These are phyloP conservation scores for Phymastichus coffea DNA, from an alignment of 1,140 invertebrate genomes.

Conservation along the genomic window DNA sequence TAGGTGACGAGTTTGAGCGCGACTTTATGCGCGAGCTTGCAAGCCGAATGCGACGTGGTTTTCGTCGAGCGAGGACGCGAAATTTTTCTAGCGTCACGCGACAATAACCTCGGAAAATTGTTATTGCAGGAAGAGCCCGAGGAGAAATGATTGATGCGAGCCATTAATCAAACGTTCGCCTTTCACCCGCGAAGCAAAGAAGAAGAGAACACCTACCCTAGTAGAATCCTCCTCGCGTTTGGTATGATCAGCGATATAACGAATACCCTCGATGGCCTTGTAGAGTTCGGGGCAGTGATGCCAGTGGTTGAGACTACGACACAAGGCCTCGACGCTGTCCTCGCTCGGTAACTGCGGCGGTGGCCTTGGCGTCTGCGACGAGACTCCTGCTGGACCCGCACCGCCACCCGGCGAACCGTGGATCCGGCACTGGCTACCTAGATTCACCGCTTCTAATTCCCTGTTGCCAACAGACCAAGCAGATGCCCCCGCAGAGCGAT, in stretches of 20 bases:
- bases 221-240: constrained; percentile 89
- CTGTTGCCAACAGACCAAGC: constrained; percentile 41
- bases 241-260: constrained; percentile 91
- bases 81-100: too few relatives aligned
- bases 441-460: constrained; percentile 60
- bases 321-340: constrained; percentile 54
- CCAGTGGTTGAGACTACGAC: constrained; percentile 66
- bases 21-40: too few relatives aligned
- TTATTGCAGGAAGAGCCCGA: too few relatives aligned
- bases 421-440: constrained; percentile 62
- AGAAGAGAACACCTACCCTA: constrained; percentile 77
- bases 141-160: too few relatives aligned
- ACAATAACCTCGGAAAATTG: too few relatives aligned
- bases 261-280: constrained; percentile 87
- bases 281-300: constrained; percentile 88
- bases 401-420: constrained; percentile 63
- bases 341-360: constrained; percentile 45
- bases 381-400: constrained; percentile 57
- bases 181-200: too few relatives aligned
- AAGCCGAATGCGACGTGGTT: too few relatives aligned
- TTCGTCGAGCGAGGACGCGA: too few relatives aligned
- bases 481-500: too few relatives aligned
- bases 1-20: too few relatives aligned
- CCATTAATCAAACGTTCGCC: too few relatives aligned
- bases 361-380: constrained; percentile 54